Conservation (phyloP, 1,140 invertebrate species). For the Sycophila sp. region DNA sequence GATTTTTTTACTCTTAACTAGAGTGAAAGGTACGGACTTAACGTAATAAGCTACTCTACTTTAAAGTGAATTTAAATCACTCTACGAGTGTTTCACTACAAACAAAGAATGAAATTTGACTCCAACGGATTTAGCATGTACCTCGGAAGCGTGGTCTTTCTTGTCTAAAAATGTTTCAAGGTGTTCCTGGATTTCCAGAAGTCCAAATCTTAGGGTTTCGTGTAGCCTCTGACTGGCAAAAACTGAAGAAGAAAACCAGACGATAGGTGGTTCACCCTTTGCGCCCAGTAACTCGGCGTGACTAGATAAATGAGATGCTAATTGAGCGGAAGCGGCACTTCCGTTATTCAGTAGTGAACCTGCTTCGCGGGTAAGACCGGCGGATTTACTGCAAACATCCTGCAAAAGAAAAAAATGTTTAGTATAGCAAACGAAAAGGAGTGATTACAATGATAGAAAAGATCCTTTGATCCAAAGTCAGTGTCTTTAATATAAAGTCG, state of each 20-base stretch:
- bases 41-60: too few species aligned
- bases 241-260: conserved; percentile 77
- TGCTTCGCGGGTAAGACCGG: conserved; percentile 69
- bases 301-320: conserved; percentile 72
- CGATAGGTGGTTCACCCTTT: conserved; percentile 75
- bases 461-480: too few species aligned
- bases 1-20: too few species aligned
- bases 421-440: too few species aligned
- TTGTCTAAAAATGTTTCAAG: conserved; percentile 93
- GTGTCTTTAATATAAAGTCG: too few species aligned
- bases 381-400: conserved; percentile 69
- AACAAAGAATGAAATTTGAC: neutral
- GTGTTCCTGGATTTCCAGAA: conserved; percentile 95
- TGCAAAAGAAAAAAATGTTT: too few species aligned
- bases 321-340: conserved; percentile 57
- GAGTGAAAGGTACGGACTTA: too few species aligned
- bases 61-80: too few species aligned
- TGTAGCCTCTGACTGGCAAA: conserved; percentile 73
- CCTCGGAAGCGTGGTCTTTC: conserved; percentile 89
- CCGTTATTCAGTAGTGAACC: conserved; percentile 61
- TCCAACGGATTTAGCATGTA: too few species aligned
- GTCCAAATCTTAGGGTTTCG: conserved; percentile 86
- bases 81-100: too few species aligned
- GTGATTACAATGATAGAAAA: too few species aligned
- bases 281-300: conserved; percentile 72